A percentile compares a stretch with the other conserved stretches of the same genome.
These are phyloP conservation scores for Echiichthys vipera DNA, from an alignment of 2,797 vertebrate species.

Conservation along the genomic window DNA sequence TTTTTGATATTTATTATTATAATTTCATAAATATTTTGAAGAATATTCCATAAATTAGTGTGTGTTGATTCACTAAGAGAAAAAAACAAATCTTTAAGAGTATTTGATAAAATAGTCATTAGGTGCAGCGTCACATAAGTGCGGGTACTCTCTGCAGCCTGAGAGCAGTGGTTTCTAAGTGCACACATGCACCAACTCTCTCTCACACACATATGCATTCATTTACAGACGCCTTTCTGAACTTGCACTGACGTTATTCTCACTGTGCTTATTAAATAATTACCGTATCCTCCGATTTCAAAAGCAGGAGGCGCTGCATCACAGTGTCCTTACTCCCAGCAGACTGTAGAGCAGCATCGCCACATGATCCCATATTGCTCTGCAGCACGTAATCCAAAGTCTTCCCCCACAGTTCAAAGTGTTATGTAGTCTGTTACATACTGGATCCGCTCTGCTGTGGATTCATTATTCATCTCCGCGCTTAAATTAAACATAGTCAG, in stretches of 20 bases:
- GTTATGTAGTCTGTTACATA: conserved; percentile 27
- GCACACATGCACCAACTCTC: background rate
- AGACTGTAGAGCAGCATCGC: background rate
- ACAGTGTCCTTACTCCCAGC: conserved; percentile 1
- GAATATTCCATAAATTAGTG: too few species aligned
- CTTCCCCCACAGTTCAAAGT: conserved; percentile 25
- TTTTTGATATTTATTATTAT: too few species aligned
- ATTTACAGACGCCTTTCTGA: conserved; percentile 7
- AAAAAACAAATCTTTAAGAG: too few species aligned
- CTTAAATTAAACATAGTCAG: conserved; percentile 44
- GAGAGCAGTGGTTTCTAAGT: too few species aligned
- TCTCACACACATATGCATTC: background rate
- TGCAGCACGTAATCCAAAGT: conserved; percentile 9
- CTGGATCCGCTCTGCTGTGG: conserved; percentile 33
- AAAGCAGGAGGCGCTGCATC: conserved; percentile 6
- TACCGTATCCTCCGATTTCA: conserved; percentile 24
- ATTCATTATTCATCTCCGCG: conserved; percentile 45
- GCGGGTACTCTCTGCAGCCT: too few species aligned
- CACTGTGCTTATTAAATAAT: conserved; percentile 27
- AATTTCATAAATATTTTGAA: too few species aligned
- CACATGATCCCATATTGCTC: conserved; percentile 12
- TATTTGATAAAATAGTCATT: too few species aligned
- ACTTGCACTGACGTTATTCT: conserved; percentile 15
- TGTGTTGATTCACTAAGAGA: too few species aligned
- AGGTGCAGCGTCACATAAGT: too few species aligned